Base-by-base conservation (phyloP, 2,888 invertebrate genomes). In the Machimus atricapillus region DNA sequence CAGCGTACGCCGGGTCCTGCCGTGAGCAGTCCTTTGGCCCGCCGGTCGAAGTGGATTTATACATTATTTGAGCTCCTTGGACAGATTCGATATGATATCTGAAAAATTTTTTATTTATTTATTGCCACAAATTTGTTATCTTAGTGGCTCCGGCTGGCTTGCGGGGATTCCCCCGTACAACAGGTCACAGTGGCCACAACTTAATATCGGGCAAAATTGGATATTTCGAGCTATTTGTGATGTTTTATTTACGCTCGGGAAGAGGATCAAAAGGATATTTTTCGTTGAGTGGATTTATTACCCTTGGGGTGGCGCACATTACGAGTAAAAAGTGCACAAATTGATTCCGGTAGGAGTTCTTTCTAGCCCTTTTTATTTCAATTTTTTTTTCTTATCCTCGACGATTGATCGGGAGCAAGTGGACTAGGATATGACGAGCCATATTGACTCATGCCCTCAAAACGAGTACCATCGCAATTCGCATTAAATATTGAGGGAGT, bases 101-200 rank as follows among this genome's bases (percentile, higher is more conserved):
- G 86, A 58, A 86, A 86, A 88, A 86, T 73, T 87, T 87, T 87
- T 87, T 88, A 88, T 88, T 88, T 88, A 88, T 88, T 88, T 88
- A 88, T 88, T 87, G 87, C 88, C 86, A 76, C 87, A 88, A 88
- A 87, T 88, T 88, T 87, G 87, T 79, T 87, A 74, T 85, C 83
- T 87, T 86, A 86, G 74, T 37, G 23, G 27, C 73, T 37, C 19
- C 37, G 19, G 76, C 16, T 37, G 76, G 37, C 40, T 83, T 83
- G 66, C 52, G 83, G 83, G 83, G 66, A 73, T 83, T 23, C 58
- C 40, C 82, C 14, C 74, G n/a, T 23, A 31, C 31, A 74, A 74
- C 83, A 82, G 56, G 81, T 83, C 73, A 19, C 77, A 56, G 14
- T 78, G 78, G 78, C 77, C 86, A 37, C 86, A 78, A 86, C 85